Evolutionary conservation across 2,113 vertebrate genomes (phyloP).

Genomic region (Neogale vison): DNA sequence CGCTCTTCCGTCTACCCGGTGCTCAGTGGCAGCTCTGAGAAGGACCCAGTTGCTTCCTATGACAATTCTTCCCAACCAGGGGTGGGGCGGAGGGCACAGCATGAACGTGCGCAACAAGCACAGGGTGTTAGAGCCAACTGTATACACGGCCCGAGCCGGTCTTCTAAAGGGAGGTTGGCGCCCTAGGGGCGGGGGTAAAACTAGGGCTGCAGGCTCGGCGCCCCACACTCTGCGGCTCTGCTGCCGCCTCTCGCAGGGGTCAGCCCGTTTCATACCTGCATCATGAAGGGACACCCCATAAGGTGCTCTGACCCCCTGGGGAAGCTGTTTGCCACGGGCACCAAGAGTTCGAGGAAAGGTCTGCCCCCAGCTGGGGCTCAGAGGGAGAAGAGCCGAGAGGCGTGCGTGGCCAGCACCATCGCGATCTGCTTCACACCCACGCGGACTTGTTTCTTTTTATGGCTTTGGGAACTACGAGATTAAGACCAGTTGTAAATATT

Average conservation of each 20-base stretch:
- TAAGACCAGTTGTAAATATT: conserved; percentile 15
- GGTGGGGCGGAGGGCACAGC: background rate
- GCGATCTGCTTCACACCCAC: accelerated
- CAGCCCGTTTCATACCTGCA: accelerated
- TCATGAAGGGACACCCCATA: accelerated
- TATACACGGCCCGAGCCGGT: accelerated
- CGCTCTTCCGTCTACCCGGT: background rate
- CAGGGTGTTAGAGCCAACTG: accelerated
- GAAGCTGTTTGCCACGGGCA: too few species aligned
- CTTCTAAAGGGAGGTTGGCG: too few species aligned
- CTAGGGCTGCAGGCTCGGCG: accelerated
- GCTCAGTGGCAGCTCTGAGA: background rate
- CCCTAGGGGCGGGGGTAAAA: background rate
- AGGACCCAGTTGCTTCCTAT: background rate
- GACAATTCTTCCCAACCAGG: background rate
- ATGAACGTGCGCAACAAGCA: background rate
- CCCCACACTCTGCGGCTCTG: background rate
- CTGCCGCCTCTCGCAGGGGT: accelerated
- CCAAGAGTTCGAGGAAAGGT: background rate
- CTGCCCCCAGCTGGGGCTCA: accelerated
- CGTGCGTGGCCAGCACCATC: accelerated
- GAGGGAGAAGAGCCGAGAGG: accelerated
- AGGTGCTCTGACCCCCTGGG: background rate
- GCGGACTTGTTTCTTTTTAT: background rate
- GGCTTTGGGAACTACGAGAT: background rate